Evolutionary conservation across 2,888 invertebrate species (phyloP).

Genomic region (Drosophila colorata): DNA sequence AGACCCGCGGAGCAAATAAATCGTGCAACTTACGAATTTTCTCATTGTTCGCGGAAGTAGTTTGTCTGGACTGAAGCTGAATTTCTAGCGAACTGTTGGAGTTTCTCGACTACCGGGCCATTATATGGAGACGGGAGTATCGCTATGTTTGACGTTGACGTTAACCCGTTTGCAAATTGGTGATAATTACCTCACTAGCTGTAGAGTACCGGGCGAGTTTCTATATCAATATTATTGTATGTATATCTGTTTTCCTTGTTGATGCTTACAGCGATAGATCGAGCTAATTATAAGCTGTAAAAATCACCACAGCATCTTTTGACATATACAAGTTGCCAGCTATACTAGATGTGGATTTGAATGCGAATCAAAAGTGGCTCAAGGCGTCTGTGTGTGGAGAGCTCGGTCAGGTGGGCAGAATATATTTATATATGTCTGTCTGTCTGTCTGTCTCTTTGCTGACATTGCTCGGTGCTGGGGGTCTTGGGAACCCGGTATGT

Average conservation of each 20-base stretch:
- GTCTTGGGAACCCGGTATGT: constrained; percentile 38
- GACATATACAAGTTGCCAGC: constrained; percentile 12
- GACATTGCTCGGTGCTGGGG: constrained; percentile 22
- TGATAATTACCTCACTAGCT: constrained; percentile 71
- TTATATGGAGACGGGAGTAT: constrained; percentile 55
- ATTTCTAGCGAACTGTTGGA: constrained; percentile 49
- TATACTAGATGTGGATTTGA: constrained; percentile 6
- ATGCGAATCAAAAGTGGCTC: constrained; percentile 52
- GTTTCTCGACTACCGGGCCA: constrained; percentile 18
- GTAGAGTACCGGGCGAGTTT: constrained; percentile 41
- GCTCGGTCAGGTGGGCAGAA: constrained; percentile 29
- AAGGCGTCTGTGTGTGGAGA: constrained; percentile 42
- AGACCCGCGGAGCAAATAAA: not conserved
- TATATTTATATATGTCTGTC: constrained; percentile 13
- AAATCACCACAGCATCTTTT: constrained; percentile 52
- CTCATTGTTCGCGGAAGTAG: constrained; percentile 24
- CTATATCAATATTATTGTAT: constrained; percentile 48
- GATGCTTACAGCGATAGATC: constrained; percentile 47
- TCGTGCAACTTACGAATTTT: constrained; percentile 49
- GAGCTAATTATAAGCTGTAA: constrained; percentile 62
- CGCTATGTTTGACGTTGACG: constrained; percentile 51
- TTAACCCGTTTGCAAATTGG: constrained; percentile 74
- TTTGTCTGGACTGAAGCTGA: constrained; percentile 32
- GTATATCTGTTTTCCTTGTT: constrained; percentile 40
- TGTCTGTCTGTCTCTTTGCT: not conserved